Percentiles rank a stretch among this genome's conserved stretches.
Conservation (phyloP, 1,140 invertebrate genomes). For the Megathymus violae region DNA sequence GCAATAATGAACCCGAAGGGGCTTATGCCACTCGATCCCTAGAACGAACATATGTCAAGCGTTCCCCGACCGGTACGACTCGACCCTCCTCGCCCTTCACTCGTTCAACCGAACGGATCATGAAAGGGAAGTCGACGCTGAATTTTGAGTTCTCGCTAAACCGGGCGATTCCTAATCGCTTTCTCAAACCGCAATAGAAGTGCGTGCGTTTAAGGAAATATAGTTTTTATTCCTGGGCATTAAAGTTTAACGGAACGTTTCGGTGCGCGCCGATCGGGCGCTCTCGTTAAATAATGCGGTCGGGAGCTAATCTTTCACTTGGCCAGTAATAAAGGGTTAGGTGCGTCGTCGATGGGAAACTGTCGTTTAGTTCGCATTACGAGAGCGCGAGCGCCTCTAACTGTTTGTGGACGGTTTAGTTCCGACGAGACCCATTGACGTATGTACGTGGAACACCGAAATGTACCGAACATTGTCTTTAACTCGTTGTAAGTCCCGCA, state of each 20-base stretch:
- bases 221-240: conserved; percentile 44
- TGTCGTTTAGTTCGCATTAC: conserved; percentile 40
- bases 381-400: conserved; percentile 29
- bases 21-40: conserved; percentile 73
- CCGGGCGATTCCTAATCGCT: conserved; percentile 69
- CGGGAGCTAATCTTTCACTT: conserved; percentile 61
- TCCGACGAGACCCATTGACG: conserved; percentile 10
- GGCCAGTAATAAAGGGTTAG: conserved; percentile 62
- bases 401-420: conserved; percentile 22
- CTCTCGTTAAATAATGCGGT: conserved; percentile 57
- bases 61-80: conserved; percentile 46
- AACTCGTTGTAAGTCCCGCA: too few species aligned
- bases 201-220: conserved; percentile 46
- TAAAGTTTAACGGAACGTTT: neutral
- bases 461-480: too few species aligned
- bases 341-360: conserved; percentile 53
- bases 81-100: conserved; percentile 40
- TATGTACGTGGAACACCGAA: conserved; percentile 1
- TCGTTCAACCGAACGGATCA: conserved; percentile 27
- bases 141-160: conserved; percentile 46
- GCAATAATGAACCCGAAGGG: conserved; percentile 75
- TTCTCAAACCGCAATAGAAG: conserved; percentile 62
- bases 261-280: conserved; percentile 11
- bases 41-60: conserved; percentile 74
- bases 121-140: conserved; percentile 20